These are phyloP conservation scores for Kuschelorhynchus macadamiae DNA, from an alignment of 2,888 invertebrate species.

Conservation along the genomic window DNA sequence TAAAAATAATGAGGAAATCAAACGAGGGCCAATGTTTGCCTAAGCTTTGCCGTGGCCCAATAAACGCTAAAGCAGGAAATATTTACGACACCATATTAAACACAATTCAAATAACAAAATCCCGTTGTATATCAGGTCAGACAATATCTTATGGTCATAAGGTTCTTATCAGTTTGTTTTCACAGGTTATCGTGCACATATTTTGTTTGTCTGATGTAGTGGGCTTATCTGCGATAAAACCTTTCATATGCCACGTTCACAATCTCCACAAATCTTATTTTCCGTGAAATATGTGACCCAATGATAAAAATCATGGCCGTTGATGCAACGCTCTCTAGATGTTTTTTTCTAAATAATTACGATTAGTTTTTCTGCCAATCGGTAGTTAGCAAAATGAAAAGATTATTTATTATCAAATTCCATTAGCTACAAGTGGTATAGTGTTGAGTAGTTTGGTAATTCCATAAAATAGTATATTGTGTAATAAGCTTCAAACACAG, in stretches of 20 bases:
- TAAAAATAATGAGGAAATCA: constrained; percentile 33
- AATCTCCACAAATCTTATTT: constrained; percentile 46
- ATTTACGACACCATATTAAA: constrained; percentile 45
- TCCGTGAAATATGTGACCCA: constrained; percentile 36
- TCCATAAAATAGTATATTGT: too few species aligned
- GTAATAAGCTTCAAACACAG: too few species aligned
- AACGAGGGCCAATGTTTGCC: constrained; percentile 40
- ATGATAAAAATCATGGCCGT: constrained; percentile 23
- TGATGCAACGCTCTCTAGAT: constrained; percentile 3
- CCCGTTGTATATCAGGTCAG: constrained; percentile 52
- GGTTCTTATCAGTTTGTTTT: constrained; percentile 58
- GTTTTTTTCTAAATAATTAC: too few species aligned
- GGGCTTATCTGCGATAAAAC: constrained; percentile 47
- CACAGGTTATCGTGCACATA: constrained; percentile 57
- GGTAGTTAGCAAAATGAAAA: too few species aligned
- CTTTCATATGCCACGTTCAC: constrained; percentile 40
- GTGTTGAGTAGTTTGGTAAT: too few species aligned
- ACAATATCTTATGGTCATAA: constrained; percentile 56
- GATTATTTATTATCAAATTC: too few species aligned
- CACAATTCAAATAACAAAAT: constrained; percentile 45
- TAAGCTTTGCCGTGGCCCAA: constrained; percentile 36
- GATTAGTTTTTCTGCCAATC: too few species aligned
- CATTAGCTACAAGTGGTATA: too few species aligned
- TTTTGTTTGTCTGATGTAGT: constrained; percentile 56
- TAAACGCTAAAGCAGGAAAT: constrained; percentile 46